phyloP scores from a whole-genome alignment of 2,888 invertebrate genomes.

The Protodeltote pygarga region DNA sequence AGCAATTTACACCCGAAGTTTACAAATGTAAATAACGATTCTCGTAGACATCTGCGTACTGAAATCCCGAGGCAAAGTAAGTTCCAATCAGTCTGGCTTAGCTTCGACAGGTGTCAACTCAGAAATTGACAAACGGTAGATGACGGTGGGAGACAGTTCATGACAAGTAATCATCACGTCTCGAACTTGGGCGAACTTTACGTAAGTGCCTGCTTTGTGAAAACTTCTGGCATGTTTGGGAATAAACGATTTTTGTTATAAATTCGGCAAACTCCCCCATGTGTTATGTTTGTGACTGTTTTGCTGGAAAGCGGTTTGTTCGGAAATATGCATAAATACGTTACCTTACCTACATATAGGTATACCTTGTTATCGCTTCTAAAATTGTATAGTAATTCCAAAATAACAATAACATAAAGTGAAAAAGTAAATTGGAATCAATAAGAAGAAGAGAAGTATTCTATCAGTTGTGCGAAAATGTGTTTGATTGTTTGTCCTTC shows the following conservation, averaged over 20 bases:
- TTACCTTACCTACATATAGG: no score
- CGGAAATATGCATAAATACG: background rate
- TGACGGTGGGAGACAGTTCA: slow-evolving; percentile 51
- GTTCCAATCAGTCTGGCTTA: slow-evolving; percentile 70
- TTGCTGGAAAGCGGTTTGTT: background rate
- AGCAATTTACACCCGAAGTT: slow-evolving; percentile 9
- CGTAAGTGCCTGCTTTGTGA: slow-evolving; percentile 43
- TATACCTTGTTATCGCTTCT: background rate
- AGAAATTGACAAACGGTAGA: slow-evolving; percentile 35
- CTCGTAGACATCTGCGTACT: slow-evolving; percentile 12
- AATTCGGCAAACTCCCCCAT: slow-evolving; percentile 2
- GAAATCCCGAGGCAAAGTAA: slow-evolving; percentile 39
- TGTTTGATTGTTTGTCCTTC: no score
- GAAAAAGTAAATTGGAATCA: no score
- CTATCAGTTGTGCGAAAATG: no score
- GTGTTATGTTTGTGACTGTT: slow-evolving; percentile 3
- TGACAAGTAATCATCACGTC: slow-evolving; percentile 74
- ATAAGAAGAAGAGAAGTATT: no score
- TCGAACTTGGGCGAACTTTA: slow-evolving; percentile 67
- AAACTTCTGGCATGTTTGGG: slow-evolving; percentile 57
- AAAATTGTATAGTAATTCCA: background rate
- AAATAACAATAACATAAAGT: no score
- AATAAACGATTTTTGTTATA: slow-evolving; percentile 46
- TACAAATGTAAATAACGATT: slow-evolving; percentile 20
- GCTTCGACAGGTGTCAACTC: slow-evolving; percentile 72